Percentiles rank a stretch among this genome's conserved stretches.
Conservation (phyloP, 2,113 vertebrate species). For the Ceyx margarethae region DNA sequence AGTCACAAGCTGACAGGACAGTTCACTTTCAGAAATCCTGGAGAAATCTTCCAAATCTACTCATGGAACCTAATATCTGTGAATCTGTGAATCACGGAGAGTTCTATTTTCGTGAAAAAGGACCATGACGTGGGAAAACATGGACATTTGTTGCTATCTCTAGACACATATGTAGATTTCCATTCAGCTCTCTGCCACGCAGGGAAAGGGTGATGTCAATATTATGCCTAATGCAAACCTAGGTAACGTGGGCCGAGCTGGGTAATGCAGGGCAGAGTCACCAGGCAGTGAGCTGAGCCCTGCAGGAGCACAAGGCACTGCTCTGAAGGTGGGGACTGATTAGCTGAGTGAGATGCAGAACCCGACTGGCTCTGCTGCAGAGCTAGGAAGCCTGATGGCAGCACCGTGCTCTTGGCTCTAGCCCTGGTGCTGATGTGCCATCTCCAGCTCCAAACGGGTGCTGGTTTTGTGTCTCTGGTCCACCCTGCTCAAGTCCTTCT, state of each 20-base stretch:
- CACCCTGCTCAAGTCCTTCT: neutral
- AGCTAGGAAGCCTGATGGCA: neutral
- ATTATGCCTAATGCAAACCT: neutral
- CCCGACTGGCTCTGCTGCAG: neutral
- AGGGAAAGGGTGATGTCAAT: neutral
- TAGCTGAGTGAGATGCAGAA: neutral
- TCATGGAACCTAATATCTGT: neutral
- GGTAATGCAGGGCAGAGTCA: neutral
- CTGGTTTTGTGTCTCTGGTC: neutral
- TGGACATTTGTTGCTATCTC: neutral
- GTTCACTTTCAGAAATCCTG: neutral
- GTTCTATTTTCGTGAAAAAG: neutral
- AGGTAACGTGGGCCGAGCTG: neutral
- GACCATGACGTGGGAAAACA: neutral
- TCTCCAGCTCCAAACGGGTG: neutral
- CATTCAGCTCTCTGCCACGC: neutral
- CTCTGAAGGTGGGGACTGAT: neutral
- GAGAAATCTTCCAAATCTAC: neutral
- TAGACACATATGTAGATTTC: neutral
- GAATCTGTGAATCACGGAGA: neutral
- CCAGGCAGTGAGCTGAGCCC: neutral
- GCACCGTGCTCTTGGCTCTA: neutral
- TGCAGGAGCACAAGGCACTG: neutral
- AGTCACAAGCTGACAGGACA: neutral
- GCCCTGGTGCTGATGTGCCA: conserved; percentile 48